Base-by-base conservation (phyloP, 2,797 vertebrate genomes). In the Uromys caudimaculatus region DNA sequence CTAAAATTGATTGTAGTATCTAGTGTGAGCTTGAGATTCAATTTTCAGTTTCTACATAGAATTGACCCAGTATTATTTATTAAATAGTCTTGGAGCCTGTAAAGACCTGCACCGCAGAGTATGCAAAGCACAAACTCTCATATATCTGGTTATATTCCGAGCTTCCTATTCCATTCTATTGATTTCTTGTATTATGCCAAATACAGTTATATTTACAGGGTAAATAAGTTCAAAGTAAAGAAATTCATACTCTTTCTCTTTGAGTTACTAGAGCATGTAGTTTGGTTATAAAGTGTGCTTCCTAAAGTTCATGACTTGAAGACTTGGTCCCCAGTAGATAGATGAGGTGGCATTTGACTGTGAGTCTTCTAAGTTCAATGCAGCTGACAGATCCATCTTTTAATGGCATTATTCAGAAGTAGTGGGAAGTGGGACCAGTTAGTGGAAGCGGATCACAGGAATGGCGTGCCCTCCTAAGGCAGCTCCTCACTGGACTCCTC, bases 1-100 rank as follows among this genome's bases (percentile, higher is more conserved):
- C 52, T 93, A 79, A 67, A 97, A 95, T 91, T 95, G 73, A 89
- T 91, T 83, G 90, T 69, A 87, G 27, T 76, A 27, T 89, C 91
- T 62, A 71, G 32, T 47, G 60, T 91, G 44, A 94, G 11, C 32
- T 54, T 52, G 5, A 94, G 81, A 87, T 89, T 91, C 54, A 89
- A 71, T 82, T 96, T 75, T 85, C 56, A 78, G 17, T 89, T 89
- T 91, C 41, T 47, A 52, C 47, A 82, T 47, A 82, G 91, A 88
- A 73, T 1, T 88, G 78, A 86, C 79, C 75, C 29, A 73, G 56
- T 8, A 56, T 62, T 79, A 76, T 91, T 89, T 91, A 90, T 93
- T 87, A 87, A 94, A 71, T 9, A 89, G 79, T 16, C 17, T 16
- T 93, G 17, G 27, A 75, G 81, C 58, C 67, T 89, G 3, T 60